These are phyloP conservation scores for Motacilla tschutschensis DNA, from an alignment of 2,113 vertebrate species.

Conservation along the genomic window DNA sequence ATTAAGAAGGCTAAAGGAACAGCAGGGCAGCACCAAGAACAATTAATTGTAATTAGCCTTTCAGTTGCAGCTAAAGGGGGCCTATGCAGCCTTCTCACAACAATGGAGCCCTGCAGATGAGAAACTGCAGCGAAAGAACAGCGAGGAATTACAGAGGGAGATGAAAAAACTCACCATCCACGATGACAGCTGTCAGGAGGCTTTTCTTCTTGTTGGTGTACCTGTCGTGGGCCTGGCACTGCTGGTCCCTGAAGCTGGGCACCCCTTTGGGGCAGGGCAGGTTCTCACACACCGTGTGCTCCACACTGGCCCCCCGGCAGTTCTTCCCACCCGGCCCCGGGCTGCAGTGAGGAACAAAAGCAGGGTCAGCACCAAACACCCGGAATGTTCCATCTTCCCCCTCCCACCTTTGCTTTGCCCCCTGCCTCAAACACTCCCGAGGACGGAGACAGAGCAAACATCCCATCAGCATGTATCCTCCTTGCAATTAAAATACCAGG, in stretches of 20 bases:
- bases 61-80: not conserved
- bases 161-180: slow-evolving; percentile 74
- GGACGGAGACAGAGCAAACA: not conserved
- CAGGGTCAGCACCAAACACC: not conserved
- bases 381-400: not conserved
- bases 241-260: slow-evolving; percentile 92
- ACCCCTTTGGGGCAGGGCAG: slow-evolving; percentile 86
- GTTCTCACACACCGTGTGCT: slow-evolving; percentile 90
- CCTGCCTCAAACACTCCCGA: not conserved
- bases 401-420: not conserved
- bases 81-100: not conserved
- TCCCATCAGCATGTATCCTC: not conserved
- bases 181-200: slow-evolving; percentile 82
- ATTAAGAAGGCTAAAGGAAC: not conserved
- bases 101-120: not conserved
- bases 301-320: slow-evolving; percentile 86
- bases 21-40: not conserved
- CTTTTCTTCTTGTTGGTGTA: slow-evolving; percentile 83
- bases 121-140: not conserved
- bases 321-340: slow-evolving; percentile 87
- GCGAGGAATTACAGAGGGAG: not conserved
- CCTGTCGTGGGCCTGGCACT: slow-evolving; percentile 89
- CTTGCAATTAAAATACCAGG: not conserved
- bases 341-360: slow-evolving; percentile 56
- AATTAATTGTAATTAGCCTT: not conserved